Evolutionary conservation across 2,888 invertebrate species (phyloP), one percentile per base, ranked within the genome.

Genomic region (Agonopterix subpropinquella): DNA sequence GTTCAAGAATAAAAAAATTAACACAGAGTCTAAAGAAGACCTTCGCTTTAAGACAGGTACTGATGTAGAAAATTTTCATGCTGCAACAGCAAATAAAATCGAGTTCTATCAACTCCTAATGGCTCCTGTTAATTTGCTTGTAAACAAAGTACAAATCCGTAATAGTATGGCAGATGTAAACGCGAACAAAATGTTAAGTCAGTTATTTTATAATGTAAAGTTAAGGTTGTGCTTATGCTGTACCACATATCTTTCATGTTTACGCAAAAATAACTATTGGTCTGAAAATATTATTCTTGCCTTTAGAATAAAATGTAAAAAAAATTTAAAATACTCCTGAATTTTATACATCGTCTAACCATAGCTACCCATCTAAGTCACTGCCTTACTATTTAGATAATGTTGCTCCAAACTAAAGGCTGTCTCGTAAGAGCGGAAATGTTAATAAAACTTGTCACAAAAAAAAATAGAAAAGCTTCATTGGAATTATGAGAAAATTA

Each of bases 141-240:
- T 68, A 75, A 76, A 75, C 67, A 73, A 78, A 85, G 86, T 85
- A 82, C 85, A 84, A 83, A 80, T 75, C 69, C 58, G 52, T 54
- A 57, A 67, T 67, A 67, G 67, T 63, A 68, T 65, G 58, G 62
- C 64, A 63, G 53, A 44, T 57, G 59, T 57, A 57, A 52, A 62
- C 65, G 73, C 65, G 73, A 78, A 76, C 67, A 70, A 68, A 67
- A 59, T 50, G 54, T 63, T 57, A 56, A 62, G 55, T 64, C 61
- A 58, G 61, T 62, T 59, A 58, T 52, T 52, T 51, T 53, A 36
- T 55, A 49, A 46, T 56, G 48, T 61, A 58, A 64, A 58, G 56
- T 51, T 73, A 72, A 73, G 78, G 77, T 80, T 79, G 77, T 75
- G 76, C 76, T 77, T 76, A 64, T 67, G 71, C 73, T 76, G 72